phyloP scores from a whole-genome alignment of 2,797 vertebrate genomes.

The Acestrorhynchus altus region DNA sequence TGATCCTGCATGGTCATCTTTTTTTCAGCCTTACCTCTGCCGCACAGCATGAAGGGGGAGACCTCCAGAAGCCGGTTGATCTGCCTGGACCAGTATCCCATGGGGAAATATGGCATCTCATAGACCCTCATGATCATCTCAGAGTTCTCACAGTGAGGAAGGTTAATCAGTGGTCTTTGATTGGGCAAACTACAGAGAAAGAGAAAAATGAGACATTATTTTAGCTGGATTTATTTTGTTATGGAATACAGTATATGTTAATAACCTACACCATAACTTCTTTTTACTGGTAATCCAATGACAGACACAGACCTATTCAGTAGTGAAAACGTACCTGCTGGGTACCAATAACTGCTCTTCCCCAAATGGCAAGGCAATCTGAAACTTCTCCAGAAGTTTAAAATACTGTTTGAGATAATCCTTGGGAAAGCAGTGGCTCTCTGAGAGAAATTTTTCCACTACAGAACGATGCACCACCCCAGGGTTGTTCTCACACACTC shows the following conservation, averaged over 20 bases:
- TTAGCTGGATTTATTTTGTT: not conserved
- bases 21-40: constrained; percentile 81
- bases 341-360: constrained; percentile 92
- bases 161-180: constrained; percentile 89
- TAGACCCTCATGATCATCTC: constrained; percentile 93
- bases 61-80: constrained; percentile 93
- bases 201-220: not conserved
- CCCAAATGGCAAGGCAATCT: constrained; percentile 90
- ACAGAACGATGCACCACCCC: constrained; percentile 87
- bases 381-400: constrained; percentile 95
- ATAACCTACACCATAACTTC: too few relatives aligned
- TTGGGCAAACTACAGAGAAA: constrained; percentile 83
- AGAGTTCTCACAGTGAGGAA: constrained; percentile 94
- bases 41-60: constrained; percentile 86
- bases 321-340: constrained; percentile 82
- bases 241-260: too few relatives aligned
- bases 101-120: constrained; percentile 97
- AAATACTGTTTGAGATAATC: constrained; percentile 88
- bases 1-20: not conserved
- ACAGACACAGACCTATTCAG: too few relatives aligned
- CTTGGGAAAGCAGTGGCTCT: constrained; percentile 88
- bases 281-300: too few relatives aligned
- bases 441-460: constrained; percentile 86
- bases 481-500: constrained; percentile 80
- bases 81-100: constrained; percentile 96